Base-by-base conservation (phyloP, 1,140 invertebrate species). In the Berghia stephanieae region DNA sequence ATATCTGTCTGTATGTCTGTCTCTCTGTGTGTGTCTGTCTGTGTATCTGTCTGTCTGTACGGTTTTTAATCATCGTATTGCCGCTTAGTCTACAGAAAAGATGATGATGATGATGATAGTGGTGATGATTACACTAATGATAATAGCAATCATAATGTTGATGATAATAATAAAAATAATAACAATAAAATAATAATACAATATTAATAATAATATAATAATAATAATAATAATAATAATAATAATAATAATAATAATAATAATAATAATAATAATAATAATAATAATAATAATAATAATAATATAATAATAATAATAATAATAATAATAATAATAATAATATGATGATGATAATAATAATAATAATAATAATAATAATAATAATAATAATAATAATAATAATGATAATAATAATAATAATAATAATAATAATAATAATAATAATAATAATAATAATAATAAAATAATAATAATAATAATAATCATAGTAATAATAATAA, bases 161-260 rank as follows among this genome's bases (percentile, higher is more conserved):
- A n/a, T n/a, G n/a, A n/a, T n/a, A n/a, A n/a, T n/a, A n/a, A n/a
- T n/a, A n/a, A n/a, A n/a, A n/a, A n/a, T n/a, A n/a, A n/a, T n/a
- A n/a, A n/a, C n/a, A n/a, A n/a, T n/a, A n/a, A n/a, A n/a, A n/a
- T n/a, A n/a, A n/a, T n/a, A n/a, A n/a, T n/a, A n/a, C n/a, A n/a
- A n/a, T n/a, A n/a, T n/a, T n/a, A n/a, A n/a, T n/a, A 43, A 69
- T 69, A 43, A 69, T 69, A 69, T 69, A 43, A 69, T 69, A 43
- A 69, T 69, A 43, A 69, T 69, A 43, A 69, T 69, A 10, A 69
- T 66, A 34, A 66, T 66, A 24, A 24, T 52, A 24, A 52, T 52
- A 24, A 52, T 52, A 24, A 24, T 13, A 52, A 16, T 52, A 24
- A 52, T 52, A 43, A 69, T 69, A 43, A 69, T 69, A 43, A 69